phyloP scores from a whole-genome alignment of 2,113 vertebrate genomes.

The Heterocephalus glaber region DNA sequence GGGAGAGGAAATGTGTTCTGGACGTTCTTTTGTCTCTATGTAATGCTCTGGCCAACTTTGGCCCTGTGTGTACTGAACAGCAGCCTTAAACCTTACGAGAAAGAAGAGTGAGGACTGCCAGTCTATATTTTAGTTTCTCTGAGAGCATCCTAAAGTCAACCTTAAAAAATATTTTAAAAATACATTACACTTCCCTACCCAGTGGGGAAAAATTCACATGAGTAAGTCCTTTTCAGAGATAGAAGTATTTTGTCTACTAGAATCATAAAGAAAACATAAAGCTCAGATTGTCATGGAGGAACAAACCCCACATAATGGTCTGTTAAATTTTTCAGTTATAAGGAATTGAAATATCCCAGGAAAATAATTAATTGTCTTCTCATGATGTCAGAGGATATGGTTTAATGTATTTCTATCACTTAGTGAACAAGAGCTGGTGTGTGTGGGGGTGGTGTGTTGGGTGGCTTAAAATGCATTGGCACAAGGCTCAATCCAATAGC shows the following conservation, averaged over 20 bases:
- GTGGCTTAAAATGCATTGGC: background rate
- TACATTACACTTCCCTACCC: background rate
- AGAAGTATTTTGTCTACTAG: background rate
- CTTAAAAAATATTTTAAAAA: conserved; percentile 48
- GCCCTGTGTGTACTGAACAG: background rate
- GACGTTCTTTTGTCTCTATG: background rate
- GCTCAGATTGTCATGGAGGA: background rate
- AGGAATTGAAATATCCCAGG: background rate
- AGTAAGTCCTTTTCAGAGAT: background rate
- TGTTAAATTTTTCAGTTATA: conserved; percentile 14
- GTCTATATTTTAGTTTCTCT: background rate
- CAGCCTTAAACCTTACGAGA: background rate
- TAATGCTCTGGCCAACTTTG: background rate
- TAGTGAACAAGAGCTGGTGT: background rate
- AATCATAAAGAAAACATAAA: conserved; percentile 2
- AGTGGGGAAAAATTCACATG: background rate
- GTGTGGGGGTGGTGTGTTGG: background rate
- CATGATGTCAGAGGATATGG: background rate
- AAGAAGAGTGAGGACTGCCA: background rate
- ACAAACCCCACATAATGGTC: background rate
- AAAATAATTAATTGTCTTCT: conserved; percentile 4
- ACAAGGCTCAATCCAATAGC: background rate
- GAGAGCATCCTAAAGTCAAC: background rate
- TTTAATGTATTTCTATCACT: conserved; percentile 11
- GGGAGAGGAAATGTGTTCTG: background rate